Conservation (phyloP, 2,113 vertebrate genomes). For the Lasiurus borealis region DNA sequence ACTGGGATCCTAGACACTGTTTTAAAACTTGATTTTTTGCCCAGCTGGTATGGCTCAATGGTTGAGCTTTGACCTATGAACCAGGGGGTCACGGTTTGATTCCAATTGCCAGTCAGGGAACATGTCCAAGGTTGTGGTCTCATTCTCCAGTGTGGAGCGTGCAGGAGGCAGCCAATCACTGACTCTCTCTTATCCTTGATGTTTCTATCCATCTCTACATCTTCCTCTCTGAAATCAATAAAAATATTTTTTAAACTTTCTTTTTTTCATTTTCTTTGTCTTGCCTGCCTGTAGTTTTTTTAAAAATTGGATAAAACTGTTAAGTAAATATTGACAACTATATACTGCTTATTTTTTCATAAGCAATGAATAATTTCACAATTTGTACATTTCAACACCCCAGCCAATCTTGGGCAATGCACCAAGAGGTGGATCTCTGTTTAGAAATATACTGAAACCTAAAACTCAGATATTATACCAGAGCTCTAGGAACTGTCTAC, state of each 20-base stretch:
- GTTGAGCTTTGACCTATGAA: too few relatives aligned
- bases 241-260: too few relatives aligned
- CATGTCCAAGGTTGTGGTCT: too few relatives aligned
- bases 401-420: background rate
- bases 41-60: too few relatives aligned
- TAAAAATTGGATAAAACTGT: slow-evolving; percentile 24
- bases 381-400: background rate
- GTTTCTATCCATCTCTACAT: too few relatives aligned
- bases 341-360: slow-evolving; percentile 48
- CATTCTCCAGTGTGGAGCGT: too few relatives aligned
- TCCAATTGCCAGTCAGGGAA: too few relatives aligned
- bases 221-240: too few relatives aligned
- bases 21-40: background rate
- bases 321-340: background rate
- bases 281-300: slow-evolving; percentile 10
- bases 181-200: too few relatives aligned
- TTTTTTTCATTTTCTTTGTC: background rate
- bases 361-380: background rate
- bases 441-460: slow-evolving; percentile 20
- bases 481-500: slow-evolving; percentile 44
- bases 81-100: too few relatives aligned
- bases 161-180: too few relatives aligned
- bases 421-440: background rate
- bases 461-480: background rate
- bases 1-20: background rate